phyloP scores from a whole-genome alignment of 2,888 invertebrate species.

The Apomyelois bistriatella region DNA sequence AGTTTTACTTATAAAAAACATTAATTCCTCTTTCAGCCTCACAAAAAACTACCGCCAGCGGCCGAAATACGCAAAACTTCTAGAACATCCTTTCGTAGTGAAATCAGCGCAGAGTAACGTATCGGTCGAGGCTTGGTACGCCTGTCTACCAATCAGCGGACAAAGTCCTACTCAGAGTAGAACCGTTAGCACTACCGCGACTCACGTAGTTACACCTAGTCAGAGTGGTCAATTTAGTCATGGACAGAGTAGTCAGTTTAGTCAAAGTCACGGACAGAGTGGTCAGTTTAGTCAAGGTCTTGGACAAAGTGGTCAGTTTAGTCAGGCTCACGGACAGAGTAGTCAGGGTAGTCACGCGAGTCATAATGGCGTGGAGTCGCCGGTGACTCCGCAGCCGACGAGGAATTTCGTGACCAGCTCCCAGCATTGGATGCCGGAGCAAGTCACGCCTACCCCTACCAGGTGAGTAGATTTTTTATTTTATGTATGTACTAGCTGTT shows the following conservation, averaged over 20 bases:
- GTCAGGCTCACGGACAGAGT: neutral
- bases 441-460: conserved; percentile 63
- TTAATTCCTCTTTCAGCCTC: conserved; percentile 81
- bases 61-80: conserved; percentile 95
- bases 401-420: conserved; percentile 65
- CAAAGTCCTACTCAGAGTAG: neutral
- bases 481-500: too few species aligned
- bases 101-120: conserved; percentile 85
- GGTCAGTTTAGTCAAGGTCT: conserved; percentile 10
- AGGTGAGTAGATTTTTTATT: conserved; percentile 37
- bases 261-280: conserved; percentile 34
- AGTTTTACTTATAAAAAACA: too few species aligned
- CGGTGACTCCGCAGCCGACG: conserved; percentile 53
- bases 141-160: conserved; percentile 36
- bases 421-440: conserved; percentile 63
- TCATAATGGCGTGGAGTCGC: conserved; percentile 34
- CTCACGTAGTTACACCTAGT: neutral
- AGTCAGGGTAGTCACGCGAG: conserved; percentile 25
- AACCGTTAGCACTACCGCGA: neutral
- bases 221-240: conserved; percentile 2
- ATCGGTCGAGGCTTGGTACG: conserved; percentile 92
- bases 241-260: conserved; percentile 33
- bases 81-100: conserved; percentile 93
- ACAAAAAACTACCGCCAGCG: conserved; percentile 95
- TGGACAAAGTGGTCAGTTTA: conserved; percentile 32